These are phyloP conservation scores for Etheostoma spectabile DNA, from an alignment of 2,113 vertebrate species.

Conservation along the genomic window DNA sequence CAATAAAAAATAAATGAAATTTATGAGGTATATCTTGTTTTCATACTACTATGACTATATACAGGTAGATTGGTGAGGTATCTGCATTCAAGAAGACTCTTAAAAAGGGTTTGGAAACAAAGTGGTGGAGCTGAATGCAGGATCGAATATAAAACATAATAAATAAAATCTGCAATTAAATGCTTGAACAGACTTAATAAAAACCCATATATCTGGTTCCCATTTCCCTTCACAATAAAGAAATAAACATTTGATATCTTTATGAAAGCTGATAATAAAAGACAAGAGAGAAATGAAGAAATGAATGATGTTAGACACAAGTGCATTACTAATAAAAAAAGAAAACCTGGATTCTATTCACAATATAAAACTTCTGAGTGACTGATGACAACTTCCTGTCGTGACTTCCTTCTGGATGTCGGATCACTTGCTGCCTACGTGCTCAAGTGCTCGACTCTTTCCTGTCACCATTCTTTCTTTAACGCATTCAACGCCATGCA, in stretches of 20 bases:
- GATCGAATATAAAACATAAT: conserved; percentile 66
- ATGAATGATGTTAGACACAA: conserved; percentile 45
- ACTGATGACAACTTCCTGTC: conserved; percentile 2
- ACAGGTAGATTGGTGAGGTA: conserved; percentile 81
- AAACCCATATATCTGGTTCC: conserved; percentile 50
- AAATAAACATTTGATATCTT: conserved; percentile 24
- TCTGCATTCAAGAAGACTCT: conserved; percentile 66
- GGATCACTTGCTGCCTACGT: neutral
- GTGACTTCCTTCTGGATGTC: conserved; percentile 2
- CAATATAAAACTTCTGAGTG: conserved; percentile 55
- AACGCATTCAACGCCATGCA: neutral
- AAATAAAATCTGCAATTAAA: conserved; percentile 75
- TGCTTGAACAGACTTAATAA: conserved; percentile 65
- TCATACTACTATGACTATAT: conserved; percentile 74
- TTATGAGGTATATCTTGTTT: conserved; percentile 83
- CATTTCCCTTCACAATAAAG: conserved; percentile 57
- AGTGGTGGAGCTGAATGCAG: conserved; percentile 55
- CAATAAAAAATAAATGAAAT: conserved; percentile 77
- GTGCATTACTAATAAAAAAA: conserved; percentile 63
- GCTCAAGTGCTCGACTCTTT: conserved; percentile 17
- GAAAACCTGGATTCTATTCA: conserved; percentile 60
- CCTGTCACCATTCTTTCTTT: neutral
- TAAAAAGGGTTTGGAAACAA: conserved; percentile 47
- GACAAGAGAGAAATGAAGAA: conserved; percentile 1
- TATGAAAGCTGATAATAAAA: conserved; percentile 34